Evolutionary conservation across 2,888 invertebrate species (phyloP), one percentile per base, ranked within the genome.

Genomic region (Lysandra coridon): DNA sequence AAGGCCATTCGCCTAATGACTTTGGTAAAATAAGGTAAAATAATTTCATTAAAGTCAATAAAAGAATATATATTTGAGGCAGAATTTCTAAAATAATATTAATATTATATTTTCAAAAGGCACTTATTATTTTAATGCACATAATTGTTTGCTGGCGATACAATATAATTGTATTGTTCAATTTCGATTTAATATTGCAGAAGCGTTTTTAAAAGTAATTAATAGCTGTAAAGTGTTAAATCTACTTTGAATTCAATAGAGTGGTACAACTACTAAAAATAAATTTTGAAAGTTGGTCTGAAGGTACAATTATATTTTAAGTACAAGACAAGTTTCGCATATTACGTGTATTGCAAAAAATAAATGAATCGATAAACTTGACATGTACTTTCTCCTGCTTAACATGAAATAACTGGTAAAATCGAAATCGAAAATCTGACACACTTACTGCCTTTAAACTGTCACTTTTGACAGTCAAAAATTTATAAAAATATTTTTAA

Each of bases 401-500:
- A 30, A 57, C 33, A 57, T 57, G 33, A 76, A 53, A 53, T 53
- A 76, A 76, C 30, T 76, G 73, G 44, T 76, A 76, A 76, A 30
- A 76, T 53, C 57, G 76, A 76, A 76, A 76, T 53, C 53, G 75
- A 57, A 75, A 76, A 17, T 17, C 53, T 30, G 75, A 53, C 75
- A 75, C 53, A 75, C 75, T 44, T 12, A 37, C 69, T 14, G 57
- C 4, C 57, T 12, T 69, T 14, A 17, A 30, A 33, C 33, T 33
- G 69, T 69, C 69, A 69, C 69, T 69, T 69, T 69, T 33, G 10
- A 2, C 10, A 44, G 10, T 10, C 7, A 44, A 49, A 10, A 49
- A n/a, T 60, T n/a, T 60, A 60, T n/a, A 60, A 60, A 6, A 60
- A 2, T n/a, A n/a, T 4, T n/a, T 57, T 60, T 60, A 1, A 1